Conservation (phyloP, 2,888 invertebrate genomes). For the Tortricodes alternella region DNA sequence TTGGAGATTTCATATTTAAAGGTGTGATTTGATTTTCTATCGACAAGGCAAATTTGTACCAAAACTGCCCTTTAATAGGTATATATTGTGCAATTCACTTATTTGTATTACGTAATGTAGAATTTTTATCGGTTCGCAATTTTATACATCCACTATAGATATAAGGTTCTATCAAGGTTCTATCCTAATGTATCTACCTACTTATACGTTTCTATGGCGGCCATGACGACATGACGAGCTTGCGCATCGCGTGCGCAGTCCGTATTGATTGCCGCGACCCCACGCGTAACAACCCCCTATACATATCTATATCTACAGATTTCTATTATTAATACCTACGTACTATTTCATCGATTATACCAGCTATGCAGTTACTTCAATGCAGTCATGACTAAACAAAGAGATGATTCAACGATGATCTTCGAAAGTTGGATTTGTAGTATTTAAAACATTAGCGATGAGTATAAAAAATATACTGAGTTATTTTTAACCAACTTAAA, state of each 20-base stretch:
- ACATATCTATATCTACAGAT: conserved; percentile 35
- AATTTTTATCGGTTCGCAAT: no score
- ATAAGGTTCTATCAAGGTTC: conserved; percentile 3
- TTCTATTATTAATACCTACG: conserved; percentile 18
- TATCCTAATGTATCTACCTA: background rate
- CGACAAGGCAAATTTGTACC: no score
- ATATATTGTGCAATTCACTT: no score
- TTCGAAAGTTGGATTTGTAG: background rate
- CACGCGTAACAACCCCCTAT: conserved; percentile 46
- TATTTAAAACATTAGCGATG: no score
- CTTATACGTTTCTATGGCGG: conserved; percentile 24
- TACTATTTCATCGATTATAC: conserved; percentile 2
- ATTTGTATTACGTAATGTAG: no score
- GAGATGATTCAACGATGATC: background rate
- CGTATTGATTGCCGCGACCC: conserved; percentile 61
- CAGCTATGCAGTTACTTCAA: background rate
- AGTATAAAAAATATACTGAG: no score
- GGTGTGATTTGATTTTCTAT: no score
- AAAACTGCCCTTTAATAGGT: no score
- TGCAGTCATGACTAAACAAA: background rate
- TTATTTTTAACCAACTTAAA: no score
- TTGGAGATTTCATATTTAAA: no score
- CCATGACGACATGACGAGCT: conserved; percentile 40
- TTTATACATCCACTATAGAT: no score
- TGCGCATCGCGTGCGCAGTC: conserved; percentile 72